Evolutionary conservation across 2,888 invertebrate genomes (phyloP), one percentile per base, ranked within the genome.

Genomic region (Holacanthella duospinosa): DNA sequence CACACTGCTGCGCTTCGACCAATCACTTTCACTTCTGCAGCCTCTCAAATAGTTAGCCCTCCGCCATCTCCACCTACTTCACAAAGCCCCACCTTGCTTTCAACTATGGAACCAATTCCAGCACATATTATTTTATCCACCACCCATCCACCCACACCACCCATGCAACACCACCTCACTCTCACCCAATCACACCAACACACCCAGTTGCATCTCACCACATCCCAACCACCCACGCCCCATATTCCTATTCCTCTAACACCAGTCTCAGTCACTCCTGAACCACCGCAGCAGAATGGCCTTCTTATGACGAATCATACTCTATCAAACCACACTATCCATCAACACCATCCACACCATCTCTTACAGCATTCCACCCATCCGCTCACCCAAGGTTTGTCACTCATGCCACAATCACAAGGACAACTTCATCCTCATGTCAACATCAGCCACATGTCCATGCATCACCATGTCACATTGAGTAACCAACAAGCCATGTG

Each of bases 391-490:
- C 54, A 53, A 12, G 36, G 9, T 55, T 27, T 25, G 12, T 19
- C 55, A 6, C 55, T 27, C 3, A 29, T 60, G 56, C 24, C 60
- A 3, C 57, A 53, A 53, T 36, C 63, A 2, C n/a, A 54, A 16
- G 60, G 60, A 43, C 63, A 59, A 28, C 54, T 63, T 16, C 63
- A 60, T 44, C 24, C 63, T 21, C 43, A 60, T 36, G n/a, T n/a
- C n/a, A n/a, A n/a, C n/a, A 55, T 64, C 21, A 55, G 60, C 29
- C 64, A 64, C 43, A 28, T 64, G 43, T 25, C 64, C n/a, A 57
- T 55, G 25, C 64, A 61, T 28, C 57, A 59, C 24, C 59, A 64
- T 28, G 59, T 64, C 9, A 60, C 28, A 26, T 44, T 62, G 43
- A 29, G 56, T 21, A 54, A 28, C 2, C 59, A 59, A 43, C 64